phyloP scores from a whole-genome alignment of 2,113 vertebrate species.

The Podiceps cristatus region DNA sequence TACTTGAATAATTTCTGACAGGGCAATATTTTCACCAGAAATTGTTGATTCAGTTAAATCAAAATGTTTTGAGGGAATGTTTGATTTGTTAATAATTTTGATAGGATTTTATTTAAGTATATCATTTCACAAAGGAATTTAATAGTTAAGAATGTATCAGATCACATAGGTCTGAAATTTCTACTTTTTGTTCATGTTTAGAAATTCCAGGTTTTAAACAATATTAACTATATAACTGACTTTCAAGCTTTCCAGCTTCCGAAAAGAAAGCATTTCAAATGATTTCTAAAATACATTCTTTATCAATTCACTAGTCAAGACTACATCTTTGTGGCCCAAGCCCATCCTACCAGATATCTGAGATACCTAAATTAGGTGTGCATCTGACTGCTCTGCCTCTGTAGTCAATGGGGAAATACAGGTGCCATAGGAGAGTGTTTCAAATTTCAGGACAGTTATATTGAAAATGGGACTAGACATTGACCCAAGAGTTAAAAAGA shows the following conservation, averaged over 20 bases:
- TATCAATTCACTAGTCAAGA: background rate
- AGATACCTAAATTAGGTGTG: background rate
- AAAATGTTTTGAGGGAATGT: background rate
- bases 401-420: background rate
- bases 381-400: background rate
- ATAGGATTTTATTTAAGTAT: background rate
- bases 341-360: background rate
- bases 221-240: background rate
- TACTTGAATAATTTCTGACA: background rate
- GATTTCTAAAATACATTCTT: background rate
- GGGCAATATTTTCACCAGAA: background rate
- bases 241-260: background rate
- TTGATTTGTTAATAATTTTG: background rate
- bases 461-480: background rate
- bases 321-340: background rate
- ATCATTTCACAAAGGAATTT: background rate
- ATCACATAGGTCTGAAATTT: background rate
- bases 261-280: background rate
- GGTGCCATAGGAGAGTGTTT: fast-evolving
- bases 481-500: background rate
- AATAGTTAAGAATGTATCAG: background rate
- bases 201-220: background rate
- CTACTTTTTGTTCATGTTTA: background rate
- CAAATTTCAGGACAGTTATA: background rate
- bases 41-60: background rate